Evolutionary conservation across 2,888 invertebrate species (phyloP).

Genomic region (Syrista parreyssii): DNA sequence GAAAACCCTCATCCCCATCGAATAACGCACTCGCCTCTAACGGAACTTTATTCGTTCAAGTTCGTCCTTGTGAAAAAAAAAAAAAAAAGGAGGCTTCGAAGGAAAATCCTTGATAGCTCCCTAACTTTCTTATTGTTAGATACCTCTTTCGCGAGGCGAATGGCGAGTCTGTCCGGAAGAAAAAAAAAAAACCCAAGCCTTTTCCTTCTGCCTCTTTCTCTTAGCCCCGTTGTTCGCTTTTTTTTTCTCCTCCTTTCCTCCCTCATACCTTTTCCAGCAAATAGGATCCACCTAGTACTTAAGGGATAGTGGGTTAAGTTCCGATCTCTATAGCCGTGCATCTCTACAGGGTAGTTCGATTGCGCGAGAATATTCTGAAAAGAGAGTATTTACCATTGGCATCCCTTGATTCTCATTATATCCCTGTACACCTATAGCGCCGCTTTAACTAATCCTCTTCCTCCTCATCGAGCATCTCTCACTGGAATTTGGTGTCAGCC

Average conservation of each 20-base stretch:
- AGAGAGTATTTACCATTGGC: neutral
- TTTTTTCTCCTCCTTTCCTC: neutral
- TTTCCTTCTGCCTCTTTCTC: neutral
- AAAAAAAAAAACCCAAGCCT: neutral
- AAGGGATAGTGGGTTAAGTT: neutral
- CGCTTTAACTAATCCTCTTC: neutral
- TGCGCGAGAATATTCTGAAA: neutral
- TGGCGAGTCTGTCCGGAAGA: neutral
- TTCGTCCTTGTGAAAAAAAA: neutral
- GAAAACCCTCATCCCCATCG: neutral
- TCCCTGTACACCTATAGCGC: neutral
- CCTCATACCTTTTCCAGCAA: neutral
- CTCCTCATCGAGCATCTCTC: neutral
- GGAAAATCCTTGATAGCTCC: neutral
- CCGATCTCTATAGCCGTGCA: neutral
- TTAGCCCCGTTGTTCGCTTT: neutral
- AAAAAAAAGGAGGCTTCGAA: neutral
- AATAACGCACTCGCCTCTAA: conserved; percentile 1
- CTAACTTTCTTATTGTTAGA: neutral
- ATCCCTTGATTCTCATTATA: neutral
- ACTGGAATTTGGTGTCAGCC: conserved; percentile 1
- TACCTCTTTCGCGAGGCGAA: neutral
- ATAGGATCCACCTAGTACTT: neutral
- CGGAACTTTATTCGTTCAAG: neutral
- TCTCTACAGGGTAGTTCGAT: neutral